Percentiles rank a stretch among this genome's conserved stretches.
Evolutionary conservation across 2,888 invertebrate genomes (phyloP).

Genomic region (Hydrotaea diabolus): DNA sequence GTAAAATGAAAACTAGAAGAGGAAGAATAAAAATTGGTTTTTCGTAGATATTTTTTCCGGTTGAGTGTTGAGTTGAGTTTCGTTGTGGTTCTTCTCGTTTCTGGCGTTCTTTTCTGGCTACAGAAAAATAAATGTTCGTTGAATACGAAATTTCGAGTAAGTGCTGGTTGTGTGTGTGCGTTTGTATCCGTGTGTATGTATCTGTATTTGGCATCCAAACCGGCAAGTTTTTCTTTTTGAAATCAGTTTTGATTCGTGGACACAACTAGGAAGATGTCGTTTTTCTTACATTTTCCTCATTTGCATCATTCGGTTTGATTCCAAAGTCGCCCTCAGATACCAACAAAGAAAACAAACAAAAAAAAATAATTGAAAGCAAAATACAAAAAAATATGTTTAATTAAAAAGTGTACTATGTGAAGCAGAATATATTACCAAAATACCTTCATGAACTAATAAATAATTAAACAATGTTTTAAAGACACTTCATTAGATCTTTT

Average conservation of each 20-base stretch:
- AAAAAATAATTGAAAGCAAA: constrained; percentile 2
- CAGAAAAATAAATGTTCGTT: constrained; percentile 31
- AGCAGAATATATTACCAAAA: neutral
- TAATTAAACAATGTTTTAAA: neutral
- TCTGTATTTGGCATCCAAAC: constrained; percentile 66
- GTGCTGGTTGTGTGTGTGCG: constrained; percentile 27
- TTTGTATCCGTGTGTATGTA: constrained; percentile 32
- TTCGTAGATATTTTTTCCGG: constrained; percentile 13
- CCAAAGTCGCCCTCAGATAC: neutral
- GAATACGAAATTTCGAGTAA: constrained; percentile 32
- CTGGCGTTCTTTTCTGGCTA: constrained; percentile 31
- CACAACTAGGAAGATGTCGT: constrained; percentile 73
- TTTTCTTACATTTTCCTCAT: constrained; percentile 28
- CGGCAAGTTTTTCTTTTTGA: constrained; percentile 74
- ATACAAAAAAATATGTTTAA: neutral
- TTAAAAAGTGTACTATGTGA: constrained; percentile 3
- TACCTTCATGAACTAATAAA: neutral
- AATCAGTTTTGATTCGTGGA: constrained; percentile 75
- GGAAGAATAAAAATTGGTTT: constrained; percentile 39
- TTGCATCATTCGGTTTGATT: neutral
- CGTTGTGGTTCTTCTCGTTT: constrained; percentile 18
- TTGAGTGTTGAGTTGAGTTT: constrained; percentile 33
- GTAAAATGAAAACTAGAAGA: constrained; percentile 29
- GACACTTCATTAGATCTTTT: neutral
- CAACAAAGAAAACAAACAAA: neutral